Percentiles rank a stretch among this genome's conserved stretches.
Conservation (phyloP, 64 coral and sea anemone genomes). For the Acropora yongei region DNA sequence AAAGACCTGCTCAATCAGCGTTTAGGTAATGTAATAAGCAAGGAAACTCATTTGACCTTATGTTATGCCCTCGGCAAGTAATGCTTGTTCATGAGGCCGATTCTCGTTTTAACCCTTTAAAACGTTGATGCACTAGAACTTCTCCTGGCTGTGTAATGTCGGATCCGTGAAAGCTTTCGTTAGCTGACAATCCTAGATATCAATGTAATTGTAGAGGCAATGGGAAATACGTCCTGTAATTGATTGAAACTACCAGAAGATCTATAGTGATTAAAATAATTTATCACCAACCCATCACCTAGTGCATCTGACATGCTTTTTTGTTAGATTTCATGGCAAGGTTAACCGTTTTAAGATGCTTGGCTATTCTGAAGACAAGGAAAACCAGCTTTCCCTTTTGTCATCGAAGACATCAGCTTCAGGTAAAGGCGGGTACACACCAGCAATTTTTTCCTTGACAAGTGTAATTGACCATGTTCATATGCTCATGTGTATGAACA, state of each 20-base stretch:
- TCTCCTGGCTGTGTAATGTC: background rate
- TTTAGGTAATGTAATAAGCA: slow-evolving; percentile 2
- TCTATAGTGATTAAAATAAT: no score
- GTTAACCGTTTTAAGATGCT: slow-evolving; percentile 61
- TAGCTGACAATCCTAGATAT: no score
- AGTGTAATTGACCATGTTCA: no score
- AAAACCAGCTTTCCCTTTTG: slow-evolving; percentile 11
- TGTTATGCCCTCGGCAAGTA: background rate
- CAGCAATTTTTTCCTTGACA: no score
- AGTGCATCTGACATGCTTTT: no score
- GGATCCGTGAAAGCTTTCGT: background rate
- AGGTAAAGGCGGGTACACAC: background rate
- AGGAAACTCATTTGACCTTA: background rate
- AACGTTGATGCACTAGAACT: background rate
- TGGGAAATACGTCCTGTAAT: no score
- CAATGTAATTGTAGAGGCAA: no score
- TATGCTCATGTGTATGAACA: no score
- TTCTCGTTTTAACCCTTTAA: background rate
- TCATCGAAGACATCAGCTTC: slow-evolving; percentile 43
- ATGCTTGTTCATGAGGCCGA: background rate
- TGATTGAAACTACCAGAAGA: no score
- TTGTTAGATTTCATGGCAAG: slow-evolving; percentile 28
- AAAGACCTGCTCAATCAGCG: slow-evolving; percentile 60
- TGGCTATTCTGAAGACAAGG: slow-evolving; percentile 3
- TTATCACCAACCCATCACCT: no score